Base-by-base conservation (phyloP, 2,113 vertebrate genomes). In the Stigmatopora argus region DNA sequence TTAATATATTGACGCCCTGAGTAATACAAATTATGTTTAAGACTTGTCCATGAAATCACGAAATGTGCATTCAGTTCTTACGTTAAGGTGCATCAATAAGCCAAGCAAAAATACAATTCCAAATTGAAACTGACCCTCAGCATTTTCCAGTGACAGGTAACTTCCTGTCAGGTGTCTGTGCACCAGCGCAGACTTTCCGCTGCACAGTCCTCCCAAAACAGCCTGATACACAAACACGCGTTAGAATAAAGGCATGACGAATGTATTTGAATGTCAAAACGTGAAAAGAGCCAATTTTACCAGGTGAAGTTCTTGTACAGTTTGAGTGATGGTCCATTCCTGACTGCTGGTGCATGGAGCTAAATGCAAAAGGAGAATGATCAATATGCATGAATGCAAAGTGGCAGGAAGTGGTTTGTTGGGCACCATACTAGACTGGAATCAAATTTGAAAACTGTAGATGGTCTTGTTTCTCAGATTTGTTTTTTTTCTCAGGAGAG, bases 151-250 rank as follows among this genome's bases (percentile, higher is more conserved):
- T 4, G 93, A 86, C 81, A 95, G 88, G 60, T 98, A 98, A 78
- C 94, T 95, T 64, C 96, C 95, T 0, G 95, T 97, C 80, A 98
- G 89, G 89, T 95, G 96, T 78, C 94, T 92, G 75, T 97, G 94
- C 59, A 98, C 93, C 2, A 98, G 91, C 0, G 96, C 94, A 0
- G 95, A 94, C 80, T 95, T 98, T 66, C 93, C 95, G 1, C 96
- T 97, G 83, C 91, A 92, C 70, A 91, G 77, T 67, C 92, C 94
- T 41, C 96, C 95, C 82, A 98, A 80, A 75, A 98, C 91, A 0
- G 94, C 95, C 95, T 98, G 75, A 18, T 53, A 74, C 73, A 73
- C 15, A 59, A 13, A 12, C 3, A 70, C 18, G 77, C 17, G 70
- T 8, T 69, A 1, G 52, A 2, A 47, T 12, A 46, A 10, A 46